These are phyloP conservation scores for Haemorhous mexicanus DNA, from an alignment of 2,113 vertebrate species.

Conservation along the genomic window DNA sequence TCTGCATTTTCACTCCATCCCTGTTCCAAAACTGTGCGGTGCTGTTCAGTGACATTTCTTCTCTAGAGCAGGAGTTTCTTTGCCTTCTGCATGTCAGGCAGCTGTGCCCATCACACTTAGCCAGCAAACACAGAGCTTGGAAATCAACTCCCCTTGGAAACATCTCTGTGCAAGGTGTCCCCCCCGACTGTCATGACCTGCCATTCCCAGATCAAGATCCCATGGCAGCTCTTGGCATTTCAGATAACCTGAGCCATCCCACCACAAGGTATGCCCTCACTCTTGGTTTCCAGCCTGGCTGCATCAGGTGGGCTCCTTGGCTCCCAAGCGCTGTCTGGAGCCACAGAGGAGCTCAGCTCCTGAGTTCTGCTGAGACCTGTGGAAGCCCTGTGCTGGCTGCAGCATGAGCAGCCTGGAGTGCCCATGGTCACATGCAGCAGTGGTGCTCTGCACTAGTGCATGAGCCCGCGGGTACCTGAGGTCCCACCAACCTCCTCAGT, in stretches of 20 bases:
- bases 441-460: neutral
- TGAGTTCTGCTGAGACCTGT: neutral
- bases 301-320: fast-evolving
- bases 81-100: neutral
- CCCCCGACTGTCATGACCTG: neutral
- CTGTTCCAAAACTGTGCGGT: neutral
- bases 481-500: neutral
- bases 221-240: neutral
- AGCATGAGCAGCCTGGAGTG: neutral
- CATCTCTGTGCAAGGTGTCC: neutral
- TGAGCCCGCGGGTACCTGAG: neutral
- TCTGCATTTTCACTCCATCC: neutral
- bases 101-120: fast-evolving
- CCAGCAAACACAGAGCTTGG: neutral
- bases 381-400: neutral
- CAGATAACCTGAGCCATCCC: neutral
- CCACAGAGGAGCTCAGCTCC: neutral
- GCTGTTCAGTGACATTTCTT: fast-evolving
- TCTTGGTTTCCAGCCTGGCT: neutral
- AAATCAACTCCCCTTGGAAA: neutral
- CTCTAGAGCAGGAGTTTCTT: neutral
- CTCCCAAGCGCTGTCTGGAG: fast-evolving
- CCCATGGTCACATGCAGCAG: too few species aligned
- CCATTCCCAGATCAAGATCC: neutral
- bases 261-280: neutral